Conservation (phyloP, 2,797 vertebrate species). For the Parotocinclus haroldoi region DNA sequence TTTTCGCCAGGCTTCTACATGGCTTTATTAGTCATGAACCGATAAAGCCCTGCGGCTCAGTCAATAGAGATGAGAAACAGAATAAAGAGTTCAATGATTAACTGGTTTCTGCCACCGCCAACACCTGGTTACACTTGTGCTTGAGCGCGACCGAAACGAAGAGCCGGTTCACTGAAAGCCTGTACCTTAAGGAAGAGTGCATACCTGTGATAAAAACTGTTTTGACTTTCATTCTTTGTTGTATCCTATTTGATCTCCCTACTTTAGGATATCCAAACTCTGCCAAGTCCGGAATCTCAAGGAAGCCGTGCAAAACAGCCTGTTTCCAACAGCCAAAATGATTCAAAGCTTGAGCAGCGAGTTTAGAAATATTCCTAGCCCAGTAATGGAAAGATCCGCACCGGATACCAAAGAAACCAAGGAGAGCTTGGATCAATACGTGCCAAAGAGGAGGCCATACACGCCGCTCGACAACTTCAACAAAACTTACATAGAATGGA, state of each 20-base stretch:
- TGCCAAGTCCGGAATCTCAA: conserved; percentile 61
- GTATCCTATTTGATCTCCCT: neutral
- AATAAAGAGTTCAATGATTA: no score
- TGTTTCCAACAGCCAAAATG: conserved; percentile 81
- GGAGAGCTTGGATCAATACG: neutral
- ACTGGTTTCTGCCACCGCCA: no score
- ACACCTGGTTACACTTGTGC: neutral
- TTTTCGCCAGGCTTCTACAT: no score
- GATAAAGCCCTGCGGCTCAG: no score
- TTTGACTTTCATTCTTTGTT: neutral
- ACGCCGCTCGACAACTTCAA: conserved; percentile 53
- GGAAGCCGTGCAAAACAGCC: conserved; percentile 61
- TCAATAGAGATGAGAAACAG: no score
- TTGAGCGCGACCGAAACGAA: neutral
- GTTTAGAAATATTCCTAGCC: conserved; percentile 59
- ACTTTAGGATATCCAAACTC: conserved; percentile 69
- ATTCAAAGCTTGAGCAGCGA: conserved; percentile 66
- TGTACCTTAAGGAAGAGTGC: neutral
- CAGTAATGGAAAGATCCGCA: conserved; percentile 9
- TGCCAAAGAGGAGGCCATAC: conserved; percentile 35
- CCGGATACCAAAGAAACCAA: conserved; percentile 5
- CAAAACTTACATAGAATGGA: conserved; percentile 53
- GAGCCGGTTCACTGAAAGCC: neutral
- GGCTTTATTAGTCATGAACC: no score
- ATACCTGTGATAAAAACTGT: neutral